phyloP scores from a whole-genome alignment of 2,113 vertebrate species.

The Oncorhynchus nerka region DNA sequence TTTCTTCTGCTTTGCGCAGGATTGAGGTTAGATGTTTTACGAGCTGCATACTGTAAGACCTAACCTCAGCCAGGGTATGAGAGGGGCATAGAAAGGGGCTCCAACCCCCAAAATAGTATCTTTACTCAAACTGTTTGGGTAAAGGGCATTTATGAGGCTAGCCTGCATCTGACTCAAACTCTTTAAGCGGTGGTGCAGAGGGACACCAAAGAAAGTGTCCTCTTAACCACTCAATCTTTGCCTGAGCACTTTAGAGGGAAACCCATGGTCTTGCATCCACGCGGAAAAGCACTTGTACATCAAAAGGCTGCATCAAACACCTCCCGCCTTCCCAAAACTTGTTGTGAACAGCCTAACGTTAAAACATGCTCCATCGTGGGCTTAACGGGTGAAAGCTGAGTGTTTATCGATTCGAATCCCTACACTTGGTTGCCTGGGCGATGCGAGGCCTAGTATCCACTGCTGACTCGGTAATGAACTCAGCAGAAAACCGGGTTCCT shows the following conservation, averaged over 20 bases:
- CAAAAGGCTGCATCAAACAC: constrained; percentile 18
- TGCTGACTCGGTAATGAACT: constrained; percentile 63
- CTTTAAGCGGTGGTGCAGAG: background rate
- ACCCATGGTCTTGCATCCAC: constrained; percentile 2
- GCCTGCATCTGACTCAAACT: background rate
- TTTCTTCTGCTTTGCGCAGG: constrained; percentile 16
- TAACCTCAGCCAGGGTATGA: background rate
- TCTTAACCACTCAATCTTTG: constrained; percentile 1
- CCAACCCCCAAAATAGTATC: too few relatives aligned
- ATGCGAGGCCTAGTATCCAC: constrained; percentile 44
- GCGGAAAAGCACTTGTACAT: background rate
- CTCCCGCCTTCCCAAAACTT: constrained; percentile 8
- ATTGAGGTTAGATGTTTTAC: background rate
- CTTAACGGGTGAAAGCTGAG: constrained; percentile 37
- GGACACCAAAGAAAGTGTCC: constrained; percentile 4
- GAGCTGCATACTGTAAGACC: too few relatives aligned
- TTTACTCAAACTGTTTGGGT: background rate
- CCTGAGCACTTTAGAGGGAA: constrained; percentile 2
- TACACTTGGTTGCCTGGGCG: constrained; percentile 37
- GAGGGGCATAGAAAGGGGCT: background rate
- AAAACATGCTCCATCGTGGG: constrained; percentile 39
- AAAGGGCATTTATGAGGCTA: constrained; percentile 1
- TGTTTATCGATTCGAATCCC: constrained; percentile 48
- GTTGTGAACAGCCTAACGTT: constrained; percentile 33
- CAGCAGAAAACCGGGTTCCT: constrained; percentile 51